These are phyloP conservation scores for Galagoides demidoff DNA, from an alignment of 2,797 vertebrate species.

Conservation along the genomic window DNA sequence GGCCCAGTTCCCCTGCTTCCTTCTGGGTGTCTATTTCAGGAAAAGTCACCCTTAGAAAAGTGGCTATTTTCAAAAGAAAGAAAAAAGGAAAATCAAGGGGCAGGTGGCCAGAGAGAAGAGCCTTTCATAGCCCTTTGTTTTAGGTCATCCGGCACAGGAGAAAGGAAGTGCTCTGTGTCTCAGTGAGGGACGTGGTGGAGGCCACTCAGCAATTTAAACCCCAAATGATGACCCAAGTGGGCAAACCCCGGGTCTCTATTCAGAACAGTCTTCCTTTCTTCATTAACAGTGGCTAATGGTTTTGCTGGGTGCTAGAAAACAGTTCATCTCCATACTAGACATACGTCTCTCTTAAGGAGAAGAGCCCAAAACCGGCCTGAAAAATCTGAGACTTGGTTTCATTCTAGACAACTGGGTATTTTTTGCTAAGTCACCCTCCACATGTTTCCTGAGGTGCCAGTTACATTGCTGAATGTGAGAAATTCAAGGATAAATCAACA, in stretches of 20 bases:
- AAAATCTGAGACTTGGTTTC: background rate
- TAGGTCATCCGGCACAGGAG: background rate
- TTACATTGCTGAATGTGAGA: background rate
- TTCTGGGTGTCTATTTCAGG: constrained; percentile 56
- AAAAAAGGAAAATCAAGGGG: background rate
- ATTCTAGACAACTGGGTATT: background rate
- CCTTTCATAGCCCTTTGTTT: constrained; percentile 42
- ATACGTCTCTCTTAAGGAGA: background rate
- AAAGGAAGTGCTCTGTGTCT: background rate
- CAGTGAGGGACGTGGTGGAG: background rate
- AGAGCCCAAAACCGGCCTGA: background rate
- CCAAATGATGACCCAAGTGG: background rate
- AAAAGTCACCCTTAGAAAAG: constrained; percentile 42
- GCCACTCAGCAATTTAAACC: background rate
- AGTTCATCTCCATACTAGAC: background rate
- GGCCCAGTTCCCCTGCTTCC: background rate
- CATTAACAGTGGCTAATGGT: background rate
- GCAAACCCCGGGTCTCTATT: background rate
- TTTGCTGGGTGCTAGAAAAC: background rate
- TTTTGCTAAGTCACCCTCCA: background rate
- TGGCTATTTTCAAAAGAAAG: constrained; percentile 57
- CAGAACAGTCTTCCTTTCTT: background rate
- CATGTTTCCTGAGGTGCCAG: background rate
- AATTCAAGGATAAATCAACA: background rate
- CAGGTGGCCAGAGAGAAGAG: background rate